Evolutionary conservation across 1,140 invertebrate genomes (phyloP), one percentile per base, ranked within the genome.

Genomic region (Saxidomus purpurata): DNA sequence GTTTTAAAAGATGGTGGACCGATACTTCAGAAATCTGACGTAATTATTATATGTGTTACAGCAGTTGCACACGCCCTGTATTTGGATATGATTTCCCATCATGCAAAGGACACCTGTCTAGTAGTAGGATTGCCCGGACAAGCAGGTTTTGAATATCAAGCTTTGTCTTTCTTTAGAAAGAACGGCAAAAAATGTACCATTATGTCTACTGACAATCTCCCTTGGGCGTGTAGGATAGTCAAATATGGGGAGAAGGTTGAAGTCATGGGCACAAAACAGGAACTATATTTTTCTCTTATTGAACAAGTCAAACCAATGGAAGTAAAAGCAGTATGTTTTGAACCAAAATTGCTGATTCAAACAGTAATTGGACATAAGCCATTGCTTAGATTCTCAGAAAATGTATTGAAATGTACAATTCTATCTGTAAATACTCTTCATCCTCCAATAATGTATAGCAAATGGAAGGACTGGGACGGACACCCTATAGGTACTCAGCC

Each of bases 391-490:
- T 81, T 69, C 38, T 63, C 79, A 9, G 76, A 76, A 52, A 85
- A 92, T 89, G 91, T 90, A 69, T 34, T 94, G 1, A 92, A 93
- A 52, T 79, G 90, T 17, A 86, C 76, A 71, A 76, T 94, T 1
- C 89, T 91, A 87, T 84, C 90, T 6, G 89, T 91, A 36, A 79
- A 89, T 22, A 92, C 88, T 52, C 31, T 94, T 47, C 90, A 92
- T 69, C 91, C 93, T 15, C 89, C 90, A 0, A 92, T 94, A 36
- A 84, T 94, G 40, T 92, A 92, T 55, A 91, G 88, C 6, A 83
- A 85, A 4, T 94, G 93, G 93, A 89, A 22, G 83, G 92, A 47
- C 93, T 93, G 94, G 90, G 94, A 80, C 89, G 91, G 25, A 87
- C 92, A 85, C 87, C 93, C 0, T 25, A 94, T 13, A 11, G 47